Evolutionary conservation across 1,140 invertebrate species (phyloP), one percentile per base, ranked within the genome.

Genomic region (Macrotrachela quadricornifera): DNA sequence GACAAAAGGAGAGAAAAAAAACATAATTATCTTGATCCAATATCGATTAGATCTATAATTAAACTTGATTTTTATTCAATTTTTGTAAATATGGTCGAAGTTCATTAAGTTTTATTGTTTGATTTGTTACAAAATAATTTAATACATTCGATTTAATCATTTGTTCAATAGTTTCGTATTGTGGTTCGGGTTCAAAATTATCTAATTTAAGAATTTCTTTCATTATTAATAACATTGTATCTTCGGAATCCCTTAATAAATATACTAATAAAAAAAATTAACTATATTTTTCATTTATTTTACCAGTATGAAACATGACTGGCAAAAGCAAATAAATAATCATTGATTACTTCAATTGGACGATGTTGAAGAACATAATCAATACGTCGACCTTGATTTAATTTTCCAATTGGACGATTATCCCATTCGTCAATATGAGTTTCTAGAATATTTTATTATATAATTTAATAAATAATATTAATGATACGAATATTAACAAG

Each of bases 281-380:
- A 15, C 37, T 56, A 14, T 2, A 40, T 6, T n/a, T 10, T 40
- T 16, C 6, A 11, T 10, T 38, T 21, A 18, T n/a, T 14, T 10
- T 51, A 42, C 88, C 90, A 96, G 64, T 95, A 96, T 62, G 85
- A 86, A 16, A 87, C 80, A 68, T 95, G 90, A 68, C 85, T 87
- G 50, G 79, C 79, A 46, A 95, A 71, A 9, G 88, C 86, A 73
- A 92, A 95, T 40, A 96, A 72, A 65, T 95, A 95, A 64, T 94
- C 87, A 67, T 94, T 95, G 60, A 96, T 85, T 63, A 85, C 84
- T 71, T 95, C 88, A 45, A 92, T 78, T 0, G 91, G 90, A 43
- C 83, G 82, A 72, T 96, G 88, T 61, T 96, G 91, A 10, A 96
- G 74, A 1, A 94, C 88, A 68, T 86, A 87, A 69, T 96, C 91